Conservation (phyloP, 2,797 vertebrate genomes). For the Platyrinchus mystaceus region DNA sequence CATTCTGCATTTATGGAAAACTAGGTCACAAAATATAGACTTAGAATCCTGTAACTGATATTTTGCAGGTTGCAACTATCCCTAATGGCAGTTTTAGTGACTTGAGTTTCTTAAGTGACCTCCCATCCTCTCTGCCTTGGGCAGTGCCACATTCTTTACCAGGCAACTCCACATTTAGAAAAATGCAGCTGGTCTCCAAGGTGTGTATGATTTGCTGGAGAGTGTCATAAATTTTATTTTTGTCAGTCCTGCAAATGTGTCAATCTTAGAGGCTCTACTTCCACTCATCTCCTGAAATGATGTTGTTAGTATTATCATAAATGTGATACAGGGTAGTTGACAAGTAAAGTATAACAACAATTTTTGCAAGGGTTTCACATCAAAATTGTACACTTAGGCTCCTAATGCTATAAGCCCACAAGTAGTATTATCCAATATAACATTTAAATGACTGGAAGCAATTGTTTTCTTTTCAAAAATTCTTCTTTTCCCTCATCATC, state of each 20-base stretch:
- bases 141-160: background rate
- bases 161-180: background rate
- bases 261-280: conserved; percentile 22
- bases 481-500: background rate
- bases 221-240: background rate
- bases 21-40: background rate
- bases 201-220: background rate
- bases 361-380: conserved; percentile 9
- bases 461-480: conserved; percentile 35
- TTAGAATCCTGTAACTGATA: background rate
- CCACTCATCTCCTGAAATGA: background rate
- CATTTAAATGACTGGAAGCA: conserved; percentile 32
- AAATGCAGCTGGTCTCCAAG: background rate
- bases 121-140: background rate
- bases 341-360: conserved; percentile 41
- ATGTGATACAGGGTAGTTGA: background rate
- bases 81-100: background rate
- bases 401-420: background rate
- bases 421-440: conserved; percentile 21
- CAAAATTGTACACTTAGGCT: conserved; percentile 15
- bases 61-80: background rate
- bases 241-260: conserved; percentile 32
- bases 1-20: background rate
- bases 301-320: conserved; percentile 30
- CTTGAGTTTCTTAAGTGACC: background rate